Conservation (phyloP, 1,140 invertebrate genomes). For the Notospermus geniculatus region DNA sequence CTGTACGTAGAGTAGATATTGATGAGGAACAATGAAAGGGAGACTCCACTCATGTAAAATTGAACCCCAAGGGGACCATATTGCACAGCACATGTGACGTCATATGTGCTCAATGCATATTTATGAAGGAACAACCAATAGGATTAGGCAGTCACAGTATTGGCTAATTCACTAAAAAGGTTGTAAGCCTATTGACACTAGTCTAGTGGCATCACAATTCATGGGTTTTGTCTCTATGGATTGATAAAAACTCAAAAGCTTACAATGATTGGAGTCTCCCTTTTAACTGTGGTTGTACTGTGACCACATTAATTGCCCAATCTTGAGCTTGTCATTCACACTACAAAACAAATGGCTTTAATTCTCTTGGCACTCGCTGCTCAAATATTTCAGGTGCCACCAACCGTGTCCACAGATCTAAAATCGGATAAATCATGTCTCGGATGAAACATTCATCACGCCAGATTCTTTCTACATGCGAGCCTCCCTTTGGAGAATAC, state of each 20-base stretch:
- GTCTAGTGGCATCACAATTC: no score
- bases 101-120: no score
- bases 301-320: neutral
- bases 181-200: no score
- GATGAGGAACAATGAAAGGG: neutral
- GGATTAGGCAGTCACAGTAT: no score
- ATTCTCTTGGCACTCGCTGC: neutral
- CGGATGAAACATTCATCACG: neutral
- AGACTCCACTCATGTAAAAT: no score
- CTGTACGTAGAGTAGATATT: neutral
- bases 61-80: no score
- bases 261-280: no score
- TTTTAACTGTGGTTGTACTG: neutral
- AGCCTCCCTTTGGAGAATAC: neutral
- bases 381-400: conserved; percentile 7
- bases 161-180: no score
- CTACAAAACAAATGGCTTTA: neutral
- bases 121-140: no score
- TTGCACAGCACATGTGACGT: no score
- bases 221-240: no score
- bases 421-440: neutral
- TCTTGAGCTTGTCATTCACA: neutral
- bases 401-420: neutral
- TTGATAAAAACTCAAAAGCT: no score
- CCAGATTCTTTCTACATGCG: neutral